Base-by-base conservation (phyloP, 1,140 invertebrate species). In the Trinorchestia longiramus region DNA sequence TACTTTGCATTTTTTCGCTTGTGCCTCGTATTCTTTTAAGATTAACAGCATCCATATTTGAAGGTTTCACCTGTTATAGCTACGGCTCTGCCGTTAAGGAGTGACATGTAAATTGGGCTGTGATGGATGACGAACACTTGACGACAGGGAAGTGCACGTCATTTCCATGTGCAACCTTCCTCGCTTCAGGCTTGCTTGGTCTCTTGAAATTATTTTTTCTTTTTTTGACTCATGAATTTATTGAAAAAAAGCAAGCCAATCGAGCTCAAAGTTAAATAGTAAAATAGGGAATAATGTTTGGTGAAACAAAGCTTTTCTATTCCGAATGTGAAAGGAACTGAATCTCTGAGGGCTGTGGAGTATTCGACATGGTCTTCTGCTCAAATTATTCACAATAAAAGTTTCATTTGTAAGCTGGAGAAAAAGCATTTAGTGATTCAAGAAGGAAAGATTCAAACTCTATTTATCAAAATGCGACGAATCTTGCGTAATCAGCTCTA, bases 81-180 rank as follows among this genome's bases (percentile, higher is more conserved):
- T 44, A 40, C n/a, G 92, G 43, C 43, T 44, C 43, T 94, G 44
- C 92, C 43, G 43, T 40, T 94, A 94, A 94, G 92, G 92, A 94
- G 44, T 94, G 92, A 94, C 92, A 94, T 94, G 92, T 94, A 94
- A 94, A 94, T 94, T 94, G 92, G 43, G 92, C 41, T 17, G 6
- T 94, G 92, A 94, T 94, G 92, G 92, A 94, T 94, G 92, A 40
- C 36, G 8, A 6, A 17, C 92, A 90, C 88, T 90, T 42, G 92
- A 94, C 92, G 92, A 45, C 36, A 40, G 92, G 92, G 92, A 94
- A 94, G 43, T 94, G 44, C 92, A 45, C 41, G 92, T 94, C 92
- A 94, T 94, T 94, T 44, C 43, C 92, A 90, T 90, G 88, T 90
- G 88, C 88, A 90, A 36, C n/a, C 88, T 90, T 90, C 88, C 88